Evolutionary conservation across 2,888 invertebrate genomes (phyloP).

Genomic region (Drosophila barbarae): DNA sequence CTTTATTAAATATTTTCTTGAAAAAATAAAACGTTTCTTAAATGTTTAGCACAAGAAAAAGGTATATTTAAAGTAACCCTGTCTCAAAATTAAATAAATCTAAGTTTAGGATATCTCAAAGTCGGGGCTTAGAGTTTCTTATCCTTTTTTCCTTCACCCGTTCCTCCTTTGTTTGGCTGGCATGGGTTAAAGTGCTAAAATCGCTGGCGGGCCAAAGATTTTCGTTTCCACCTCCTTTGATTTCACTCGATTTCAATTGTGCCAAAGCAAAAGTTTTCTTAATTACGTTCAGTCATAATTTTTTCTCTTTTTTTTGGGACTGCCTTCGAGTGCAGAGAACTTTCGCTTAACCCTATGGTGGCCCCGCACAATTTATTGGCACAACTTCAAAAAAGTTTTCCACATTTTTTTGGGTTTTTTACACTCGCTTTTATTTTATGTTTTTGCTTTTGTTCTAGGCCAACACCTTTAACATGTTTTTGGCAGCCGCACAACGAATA

Average conservation of each 20-base stretch:
- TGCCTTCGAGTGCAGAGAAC: slow-evolving; percentile 43
- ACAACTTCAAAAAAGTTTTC: slow-evolving; percentile 60
- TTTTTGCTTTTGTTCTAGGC: slow-evolving; percentile 30
- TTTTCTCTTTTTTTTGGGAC: slow-evolving; percentile 21
- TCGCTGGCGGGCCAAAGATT: slow-evolving; percentile 35
- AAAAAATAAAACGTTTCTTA: accelerated
- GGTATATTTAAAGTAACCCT: no score
- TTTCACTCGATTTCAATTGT: slow-evolving; percentile 57
- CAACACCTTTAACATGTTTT: slow-evolving; percentile 68
- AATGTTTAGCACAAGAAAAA: not conserved
- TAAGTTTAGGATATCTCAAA: not conserved
- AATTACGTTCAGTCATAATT: slow-evolving; percentile 58
- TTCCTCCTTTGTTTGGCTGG: slow-evolving; percentile 12
- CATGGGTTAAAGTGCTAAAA: slow-evolving; percentile 50
- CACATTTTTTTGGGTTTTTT: slow-evolving; percentile 26
- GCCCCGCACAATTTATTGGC: slow-evolving; percentile 63
- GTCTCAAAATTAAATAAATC: not conserved
- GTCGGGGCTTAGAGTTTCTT: not conserved
- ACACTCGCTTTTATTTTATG: slow-evolving; percentile 2
- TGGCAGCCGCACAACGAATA: slow-evolving; percentile 47
- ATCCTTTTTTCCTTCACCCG: not conserved
- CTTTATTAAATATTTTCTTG: not conserved
- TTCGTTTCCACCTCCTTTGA: slow-evolving; percentile 23
- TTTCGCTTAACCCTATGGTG: slow-evolving; percentile 45
- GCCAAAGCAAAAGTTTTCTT: slow-evolving; percentile 49